Conservation (phyloP, 2,113 vertebrate genomes). For the Cranoglanis bouderius region DNA sequence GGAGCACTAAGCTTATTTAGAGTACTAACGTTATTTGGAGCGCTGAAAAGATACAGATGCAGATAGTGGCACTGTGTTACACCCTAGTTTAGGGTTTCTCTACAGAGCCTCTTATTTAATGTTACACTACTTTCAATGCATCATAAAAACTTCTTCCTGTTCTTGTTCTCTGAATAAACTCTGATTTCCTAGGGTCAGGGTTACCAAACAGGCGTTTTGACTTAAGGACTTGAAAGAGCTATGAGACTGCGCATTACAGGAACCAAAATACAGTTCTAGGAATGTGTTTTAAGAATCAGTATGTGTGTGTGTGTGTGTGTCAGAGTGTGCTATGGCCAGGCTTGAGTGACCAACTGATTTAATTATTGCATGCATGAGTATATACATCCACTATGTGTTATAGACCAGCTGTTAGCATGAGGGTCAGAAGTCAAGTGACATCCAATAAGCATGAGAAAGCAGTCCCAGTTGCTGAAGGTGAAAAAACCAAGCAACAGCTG, state of each 20-base stretch:
- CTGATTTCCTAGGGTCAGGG: neutral
- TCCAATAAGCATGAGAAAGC: conserved; percentile 48
- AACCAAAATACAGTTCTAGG: neutral
- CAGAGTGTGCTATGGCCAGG: neutral
- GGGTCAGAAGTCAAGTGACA: conserved; percentile 43
- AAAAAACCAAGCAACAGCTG: conserved; percentile 45
- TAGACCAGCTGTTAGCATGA: conserved; percentile 57
- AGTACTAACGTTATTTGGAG: neutral
- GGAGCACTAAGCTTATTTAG: neutral
- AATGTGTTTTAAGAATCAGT: neutral
- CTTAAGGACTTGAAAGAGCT: neutral
- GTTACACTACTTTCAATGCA: neutral
- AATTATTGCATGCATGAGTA: neutral
- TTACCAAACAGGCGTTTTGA: neutral
- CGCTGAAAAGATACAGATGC: neutral
- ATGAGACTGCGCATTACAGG: neutral
- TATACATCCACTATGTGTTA: conserved; percentile 3
- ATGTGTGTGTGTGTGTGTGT: neutral
- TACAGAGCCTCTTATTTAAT: neutral
- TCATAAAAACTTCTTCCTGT: neutral
- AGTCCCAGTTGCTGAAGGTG: conserved; percentile 15
- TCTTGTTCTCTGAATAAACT: neutral
- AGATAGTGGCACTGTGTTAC: neutral
- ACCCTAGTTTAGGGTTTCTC: neutral
- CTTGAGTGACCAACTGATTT: neutral